phyloP scores from a whole-genome alignment of 1,140 invertebrate species.

The Polypedilum vanderplanki region DNA sequence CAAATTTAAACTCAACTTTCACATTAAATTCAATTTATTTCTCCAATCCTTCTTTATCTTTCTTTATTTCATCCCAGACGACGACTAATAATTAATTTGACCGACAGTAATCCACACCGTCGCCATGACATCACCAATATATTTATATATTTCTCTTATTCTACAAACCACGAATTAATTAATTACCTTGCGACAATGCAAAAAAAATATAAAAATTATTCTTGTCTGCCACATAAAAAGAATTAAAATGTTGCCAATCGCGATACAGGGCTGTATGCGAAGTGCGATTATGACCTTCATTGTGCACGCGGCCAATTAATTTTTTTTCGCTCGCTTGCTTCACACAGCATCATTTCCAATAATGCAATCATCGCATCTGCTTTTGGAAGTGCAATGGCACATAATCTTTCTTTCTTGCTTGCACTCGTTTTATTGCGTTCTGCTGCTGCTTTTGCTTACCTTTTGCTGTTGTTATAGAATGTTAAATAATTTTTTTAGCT shows the following conservation, averaged over 20 bases:
- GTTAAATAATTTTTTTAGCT: too few species aligned
- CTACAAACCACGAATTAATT: neutral
- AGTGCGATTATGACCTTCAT: neutral
- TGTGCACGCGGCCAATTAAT: conserved; percentile 14
- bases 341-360: neutral
- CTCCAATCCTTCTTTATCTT: too few species aligned
- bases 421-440: neutral
- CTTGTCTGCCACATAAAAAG: neutral
- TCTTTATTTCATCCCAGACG: neutral
- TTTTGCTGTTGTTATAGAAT: neutral
- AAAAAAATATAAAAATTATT: neutral
- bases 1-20: too few species aligned
- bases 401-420: conserved; percentile 11
- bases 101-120: conserved; percentile 9
- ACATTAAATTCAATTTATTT: too few species aligned
- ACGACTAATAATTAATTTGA: neutral
- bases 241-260: conserved; percentile 1
- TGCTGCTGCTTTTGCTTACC: neutral
- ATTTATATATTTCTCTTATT: neutral
- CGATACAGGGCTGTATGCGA: neutral
- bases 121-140: neutral
- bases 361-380: conserved; percentile 16
- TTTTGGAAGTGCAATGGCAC: conserved; percentile 2
- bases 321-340: neutral
- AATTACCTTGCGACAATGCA: neutral